Percentiles rank a stretch among this genome's conserved stretches.
Conservation (phyloP, 2,113 vertebrate genomes). For the Pterocles burchelli region DNA sequence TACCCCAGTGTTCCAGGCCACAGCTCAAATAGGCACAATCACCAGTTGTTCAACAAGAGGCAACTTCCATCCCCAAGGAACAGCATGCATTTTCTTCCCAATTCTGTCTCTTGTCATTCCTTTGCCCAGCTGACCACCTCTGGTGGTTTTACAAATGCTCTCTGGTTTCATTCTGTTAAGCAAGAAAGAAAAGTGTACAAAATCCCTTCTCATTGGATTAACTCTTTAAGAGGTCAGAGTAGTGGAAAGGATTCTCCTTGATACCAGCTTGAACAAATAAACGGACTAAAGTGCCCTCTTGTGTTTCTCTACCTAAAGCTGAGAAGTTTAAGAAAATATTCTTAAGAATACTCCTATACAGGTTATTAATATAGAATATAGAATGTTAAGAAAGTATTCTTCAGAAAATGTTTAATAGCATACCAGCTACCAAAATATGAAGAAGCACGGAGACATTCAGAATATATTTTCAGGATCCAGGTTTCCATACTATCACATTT, state of each 20-base stretch:
- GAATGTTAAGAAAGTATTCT: neutral
- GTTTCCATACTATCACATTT: neutral
- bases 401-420: neutral
- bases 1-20: neutral
- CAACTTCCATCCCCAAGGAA: neutral
- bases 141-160: neutral
- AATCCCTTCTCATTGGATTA: neutral
- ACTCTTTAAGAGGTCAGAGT: neutral
- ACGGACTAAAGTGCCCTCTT: slow-evolving; percentile 47
- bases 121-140: neutral
- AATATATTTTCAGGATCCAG: neutral
- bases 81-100: neutral
- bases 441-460: neutral
- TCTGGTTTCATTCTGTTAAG: neutral
- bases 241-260: neutral
- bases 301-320: slow-evolving; percentile 1
- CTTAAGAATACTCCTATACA: neutral
- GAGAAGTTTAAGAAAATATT: neutral
- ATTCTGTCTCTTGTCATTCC: neutral
- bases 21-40: neutral
- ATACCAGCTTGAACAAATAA: neutral
- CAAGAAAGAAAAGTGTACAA: neutral
- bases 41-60: neutral
- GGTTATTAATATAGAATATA: neutral
- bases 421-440: neutral